Evolutionary conservation across 2,888 invertebrate genomes (phyloP).

Genomic region (Ectemnius lituratus): DNA sequence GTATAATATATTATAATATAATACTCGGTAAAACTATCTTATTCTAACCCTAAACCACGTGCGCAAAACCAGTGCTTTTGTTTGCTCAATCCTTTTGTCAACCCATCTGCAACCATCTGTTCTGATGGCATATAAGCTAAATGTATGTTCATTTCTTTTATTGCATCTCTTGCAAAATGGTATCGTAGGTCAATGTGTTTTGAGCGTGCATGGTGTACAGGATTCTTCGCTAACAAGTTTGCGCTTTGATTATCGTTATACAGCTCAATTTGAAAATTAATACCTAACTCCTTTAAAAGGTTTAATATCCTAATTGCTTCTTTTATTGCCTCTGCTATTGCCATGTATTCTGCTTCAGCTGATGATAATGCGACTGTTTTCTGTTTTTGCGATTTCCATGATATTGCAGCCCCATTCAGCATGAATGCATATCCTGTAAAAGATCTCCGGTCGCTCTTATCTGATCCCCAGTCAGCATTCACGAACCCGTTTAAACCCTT

Average conservation of each 20-base stretch:
- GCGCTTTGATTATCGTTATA: conserved; percentile 7
- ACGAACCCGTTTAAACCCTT: conserved; percentile 28
- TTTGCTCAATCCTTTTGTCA: conserved; percentile 4
- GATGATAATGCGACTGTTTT: conserved; percentile 60
- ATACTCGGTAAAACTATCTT: not conserved
- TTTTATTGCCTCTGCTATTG: not conserved
- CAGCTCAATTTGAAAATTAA: not conserved
- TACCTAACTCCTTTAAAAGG: not conserved
- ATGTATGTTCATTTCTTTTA: too few relatives aligned
- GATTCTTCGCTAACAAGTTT: not conserved
- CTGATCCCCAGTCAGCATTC: conserved; percentile 60
- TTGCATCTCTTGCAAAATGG: too few relatives aligned
- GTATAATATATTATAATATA: not conserved
- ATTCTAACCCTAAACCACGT: not conserved
- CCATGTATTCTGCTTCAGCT: conserved; percentile 63
- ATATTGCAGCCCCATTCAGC: conserved; percentile 12
- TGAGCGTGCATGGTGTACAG: not conserved
- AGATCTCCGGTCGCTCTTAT: conserved; percentile 40
- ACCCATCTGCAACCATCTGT: not conserved
- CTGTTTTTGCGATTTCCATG: conserved; percentile 56
- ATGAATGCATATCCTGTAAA: conserved; percentile 31
- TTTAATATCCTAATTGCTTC: not conserved
- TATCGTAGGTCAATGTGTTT: conserved; percentile 6
- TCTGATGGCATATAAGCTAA: not conserved
- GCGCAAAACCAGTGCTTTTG: not conserved